Base-by-base conservation (phyloP, 1,140 invertebrate species). In the Coenobita brevimanus region DNA sequence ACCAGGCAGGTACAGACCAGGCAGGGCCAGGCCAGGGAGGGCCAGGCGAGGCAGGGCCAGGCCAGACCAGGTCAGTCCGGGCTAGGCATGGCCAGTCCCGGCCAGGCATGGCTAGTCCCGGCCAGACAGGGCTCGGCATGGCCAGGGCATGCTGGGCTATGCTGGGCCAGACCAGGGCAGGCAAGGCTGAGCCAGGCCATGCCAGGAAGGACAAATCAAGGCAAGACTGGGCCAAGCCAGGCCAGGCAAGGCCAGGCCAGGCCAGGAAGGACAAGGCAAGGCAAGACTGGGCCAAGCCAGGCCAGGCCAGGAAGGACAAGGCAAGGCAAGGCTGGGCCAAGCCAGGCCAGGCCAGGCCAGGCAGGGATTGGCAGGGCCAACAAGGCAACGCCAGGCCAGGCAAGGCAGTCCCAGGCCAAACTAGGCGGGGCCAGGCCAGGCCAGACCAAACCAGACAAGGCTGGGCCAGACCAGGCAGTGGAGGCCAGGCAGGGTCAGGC, bases 381-480 rank as follows among this genome's bases (percentile, higher is more conserved):
- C n/a, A n/a, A n/a, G n/a, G n/a, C n/a, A n/a, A n/a, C n/a, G 78
- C 78, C 54, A 57, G 54, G 78, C 50, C 78, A 80, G 78, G 50
- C 78, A 4, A 62, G 78, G 50, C 24, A 1, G 38, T 27, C 24
- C 78, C 50, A 62, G 78, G 76, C 76, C 76, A n/a, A n/a, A n/a
- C n/a, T n/a, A n/a, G n/a, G n/a, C n/a, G n/a, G n/a, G n/a, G n/a
- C n/a, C n/a, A n/a, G 76, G 76, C 76, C 76, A 79, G 76, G 76
- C 76, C 76, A 79, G 76, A 54, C 76, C 76, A 79, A 54, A 54
- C 76, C 76, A 79, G 76, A 57, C 78, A 50, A 80, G 78, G 78
- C 78, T 54, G 60, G 76, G 76, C 76, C 75, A 78, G 75, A 43
- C 54, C 54, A 62, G 54, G 54, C 76, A 43, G n/a, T n/a, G n/a